These are phyloP conservation scores for Tachina fera DNA, from an alignment of 2,888 invertebrate genomes.

Conservation along the genomic window DNA sequence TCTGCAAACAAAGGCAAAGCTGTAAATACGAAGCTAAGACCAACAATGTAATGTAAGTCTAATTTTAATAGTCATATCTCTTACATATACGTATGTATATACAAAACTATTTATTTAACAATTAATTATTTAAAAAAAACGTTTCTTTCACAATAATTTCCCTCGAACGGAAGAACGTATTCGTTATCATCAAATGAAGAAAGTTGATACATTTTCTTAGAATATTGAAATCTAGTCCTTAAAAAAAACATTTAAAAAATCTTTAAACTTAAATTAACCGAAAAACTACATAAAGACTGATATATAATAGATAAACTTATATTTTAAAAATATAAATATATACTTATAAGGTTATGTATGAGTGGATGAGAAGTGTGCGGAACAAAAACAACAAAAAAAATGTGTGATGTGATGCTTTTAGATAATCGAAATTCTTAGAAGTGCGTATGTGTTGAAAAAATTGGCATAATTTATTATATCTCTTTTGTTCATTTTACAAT, in stretches of 20 bases:
- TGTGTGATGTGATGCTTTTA: slow-evolving; percentile 21
- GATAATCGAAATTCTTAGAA: slow-evolving; percentile 34
- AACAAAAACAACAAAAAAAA: slow-evolving; percentile 2
- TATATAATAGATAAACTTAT: slow-evolving; percentile 36
- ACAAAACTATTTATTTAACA: slow-evolving; percentile 3
- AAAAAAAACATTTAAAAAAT: slow-evolving; percentile 12
- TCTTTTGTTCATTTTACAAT: neutral
- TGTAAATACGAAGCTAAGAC: slow-evolving; percentile 3
- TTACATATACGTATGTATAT: neutral
- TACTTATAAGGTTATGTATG: slow-evolving; percentile 7
- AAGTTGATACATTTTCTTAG: neutral
- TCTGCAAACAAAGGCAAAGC: slow-evolving; percentile 13
- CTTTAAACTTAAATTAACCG: slow-evolving; percentile 33
- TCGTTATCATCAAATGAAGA: slow-evolving; percentile 12
- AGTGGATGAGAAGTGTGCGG: slow-evolving; percentile 20
- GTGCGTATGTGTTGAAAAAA: slow-evolving; percentile 43
- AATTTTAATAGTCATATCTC: slow-evolving; percentile 40
- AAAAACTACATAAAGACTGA: slow-evolving; percentile 51
- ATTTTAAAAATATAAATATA: slow-evolving; percentile 26
- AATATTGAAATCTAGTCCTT: slow-evolving; percentile 52
- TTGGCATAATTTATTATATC: slow-evolving; percentile 2
- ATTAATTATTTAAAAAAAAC: neutral
- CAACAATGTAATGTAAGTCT: slow-evolving; percentile 55
- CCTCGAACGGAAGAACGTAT: neutral
- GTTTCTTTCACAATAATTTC: slow-evolving; percentile 23